These are phyloP conservation scores for Protophormia terraenovae DNA, from an alignment of 2,888 invertebrate species.

Conservation along the genomic window DNA sequence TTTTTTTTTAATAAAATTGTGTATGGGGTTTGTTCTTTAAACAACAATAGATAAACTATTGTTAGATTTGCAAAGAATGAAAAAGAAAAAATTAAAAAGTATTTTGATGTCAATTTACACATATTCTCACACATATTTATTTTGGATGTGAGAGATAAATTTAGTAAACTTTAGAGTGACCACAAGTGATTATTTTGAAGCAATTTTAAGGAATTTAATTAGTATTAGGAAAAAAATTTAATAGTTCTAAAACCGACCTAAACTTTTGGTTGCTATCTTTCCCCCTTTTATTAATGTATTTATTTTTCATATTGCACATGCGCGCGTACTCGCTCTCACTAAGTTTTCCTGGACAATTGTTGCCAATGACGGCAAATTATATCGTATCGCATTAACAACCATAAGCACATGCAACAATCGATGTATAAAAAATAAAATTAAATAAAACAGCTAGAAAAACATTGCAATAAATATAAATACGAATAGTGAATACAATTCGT, in stretches of 20 bases:
- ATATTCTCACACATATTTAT: slow-evolving; percentile 6
- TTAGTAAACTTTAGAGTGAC: slow-evolving; percentile 30
- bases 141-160: not conserved
- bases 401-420: slow-evolving; percentile 57
- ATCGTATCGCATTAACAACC: slow-evolving; percentile 61
- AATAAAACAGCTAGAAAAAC: slow-evolving; percentile 53
- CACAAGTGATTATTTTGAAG: not conserved
- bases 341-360: slow-evolving; percentile 58
- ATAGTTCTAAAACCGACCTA: too few relatives aligned
- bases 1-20: not conserved
- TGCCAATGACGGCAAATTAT: slow-evolving; percentile 65
- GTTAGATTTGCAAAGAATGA: slow-evolving; percentile 35
- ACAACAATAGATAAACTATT: slow-evolving; percentile 64
- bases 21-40: slow-evolving; percentile 14
- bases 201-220: too few relatives aligned
- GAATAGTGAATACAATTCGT: not conserved
- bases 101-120: not conserved
- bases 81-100: not conserved
- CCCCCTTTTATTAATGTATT: not conserved
- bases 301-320: not conserved
- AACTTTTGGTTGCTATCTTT: too few relatives aligned
- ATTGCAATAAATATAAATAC: slow-evolving; percentile 53
- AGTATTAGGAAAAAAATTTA: too few relatives aligned
- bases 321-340: slow-evolving; percentile 16
- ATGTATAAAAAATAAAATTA: slow-evolving; percentile 52